Evolutionary conservation across 2,797 vertebrate genomes (phyloP), one percentile per base, ranked within the genome.

Genomic region (Phrynocephalus forsythii): DNA sequence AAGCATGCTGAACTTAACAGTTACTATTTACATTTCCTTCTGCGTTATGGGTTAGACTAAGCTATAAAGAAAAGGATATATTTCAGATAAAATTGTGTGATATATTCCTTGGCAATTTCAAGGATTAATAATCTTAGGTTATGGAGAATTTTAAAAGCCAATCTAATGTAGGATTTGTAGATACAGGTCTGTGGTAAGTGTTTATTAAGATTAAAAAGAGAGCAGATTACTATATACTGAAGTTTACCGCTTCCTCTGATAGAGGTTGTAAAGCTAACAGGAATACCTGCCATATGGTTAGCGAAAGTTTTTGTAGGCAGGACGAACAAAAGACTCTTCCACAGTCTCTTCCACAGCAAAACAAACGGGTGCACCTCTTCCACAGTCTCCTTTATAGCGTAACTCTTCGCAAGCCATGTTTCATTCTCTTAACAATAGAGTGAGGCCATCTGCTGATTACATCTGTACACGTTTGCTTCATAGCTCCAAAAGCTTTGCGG

Each of bases 31-130:
- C 16, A 79, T 83, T 83, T 87, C 72, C 56, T 50, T 72, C 5
- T n/a, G 24, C 56, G 6, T 73, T 56, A 38, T 78, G 28, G 38
- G 7, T 52, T 86, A 52, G 91, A 86, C 87, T 91, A 87, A 87
- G 86, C 87, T 90, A 90, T 88, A 73, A 86, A 92, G 89, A 89
- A 86, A 86, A 68, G 89, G n/a, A 56, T 84, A 84, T 87, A 44
- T 91, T 88, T 90, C 90, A 83, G 82, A 87, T 88, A 91, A 82
- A 92, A 83, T 28, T 88, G 86, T 48, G 86, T 56, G 80, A 28
- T 87, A 8, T 22, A 8, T 24, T 28, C 60, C 15, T 1, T 11
- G 50, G 66, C 33, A 0, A 30, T 88, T 63, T 82, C 72, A 86
- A 84, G 78, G 68, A 91, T 88, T 87, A 78, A 82, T 75, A 6